phyloP scores from a whole-genome alignment of 2,797 vertebrate genomes.

The Momotus momota region DNA sequence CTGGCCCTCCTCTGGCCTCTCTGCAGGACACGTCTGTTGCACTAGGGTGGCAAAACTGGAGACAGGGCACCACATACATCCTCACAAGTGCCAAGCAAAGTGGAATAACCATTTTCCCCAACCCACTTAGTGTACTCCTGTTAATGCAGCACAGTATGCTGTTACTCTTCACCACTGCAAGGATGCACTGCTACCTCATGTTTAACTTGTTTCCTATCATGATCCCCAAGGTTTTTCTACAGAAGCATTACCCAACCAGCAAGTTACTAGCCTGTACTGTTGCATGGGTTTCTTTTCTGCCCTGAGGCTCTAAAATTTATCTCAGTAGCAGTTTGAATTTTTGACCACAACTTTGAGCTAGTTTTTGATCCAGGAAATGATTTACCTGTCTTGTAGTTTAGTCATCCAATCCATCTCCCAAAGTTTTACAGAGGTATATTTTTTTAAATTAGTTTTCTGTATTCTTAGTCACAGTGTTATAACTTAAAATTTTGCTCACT shows the following conservation, averaged over 20 bases:
- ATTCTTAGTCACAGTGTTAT: background rate
- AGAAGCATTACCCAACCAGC: background rate
- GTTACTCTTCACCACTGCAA: background rate
- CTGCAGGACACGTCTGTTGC: background rate
- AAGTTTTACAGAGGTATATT: background rate
- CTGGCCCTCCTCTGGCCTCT: background rate
- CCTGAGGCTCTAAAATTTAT: background rate
- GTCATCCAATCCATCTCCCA: background rate
- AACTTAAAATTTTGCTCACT: background rate
- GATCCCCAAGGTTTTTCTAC: background rate
- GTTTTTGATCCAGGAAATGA: background rate
- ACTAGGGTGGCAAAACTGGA: background rate
- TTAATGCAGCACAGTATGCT: background rate
- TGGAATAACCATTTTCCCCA: background rate
- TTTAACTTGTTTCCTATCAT: background rate
- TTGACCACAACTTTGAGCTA: background rate
- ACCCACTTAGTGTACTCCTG: accelerated
- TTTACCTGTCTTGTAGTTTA: background rate
- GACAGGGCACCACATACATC: background rate
- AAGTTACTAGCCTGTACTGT: background rate
- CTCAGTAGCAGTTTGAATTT: background rate
- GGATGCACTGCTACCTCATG: background rate
- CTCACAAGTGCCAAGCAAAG: background rate
- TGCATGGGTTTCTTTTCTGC: background rate
- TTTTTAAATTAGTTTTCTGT: background rate